Percentiles rank a stretch among this genome's conserved stretches.
Conservation (phyloP, 2,888 invertebrate genomes). For the Gordius sp. region DNA sequence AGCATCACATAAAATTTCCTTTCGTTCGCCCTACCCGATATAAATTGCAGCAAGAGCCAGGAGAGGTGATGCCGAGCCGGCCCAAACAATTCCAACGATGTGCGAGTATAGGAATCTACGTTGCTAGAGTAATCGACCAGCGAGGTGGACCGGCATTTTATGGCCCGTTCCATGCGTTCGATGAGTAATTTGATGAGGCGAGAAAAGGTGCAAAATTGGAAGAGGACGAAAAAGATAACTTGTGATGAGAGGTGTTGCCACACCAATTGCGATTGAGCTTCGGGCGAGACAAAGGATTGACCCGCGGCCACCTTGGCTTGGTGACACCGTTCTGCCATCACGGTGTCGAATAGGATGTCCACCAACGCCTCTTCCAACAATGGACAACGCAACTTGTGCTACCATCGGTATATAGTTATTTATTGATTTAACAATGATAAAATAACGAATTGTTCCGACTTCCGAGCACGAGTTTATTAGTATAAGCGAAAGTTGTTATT, state of each 20-base stretch:
- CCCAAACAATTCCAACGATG: neutral
- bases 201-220: constrained; percentile 55
- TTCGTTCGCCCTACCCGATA: no score
- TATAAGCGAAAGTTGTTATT: no score
- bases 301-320: neutral
- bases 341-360: constrained; percentile 58
- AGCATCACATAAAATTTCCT: no score
- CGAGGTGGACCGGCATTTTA: no score
- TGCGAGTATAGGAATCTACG: neutral
- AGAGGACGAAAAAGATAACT: constrained; percentile 29
- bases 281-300: constrained; percentile 37
- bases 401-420: constrained; percentile 20
- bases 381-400: constrained; percentile 55
- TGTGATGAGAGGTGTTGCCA: constrained; percentile 29
- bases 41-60: neutral
- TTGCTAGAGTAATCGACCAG: neutral
- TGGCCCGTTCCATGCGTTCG: neutral
- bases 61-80: neutral
- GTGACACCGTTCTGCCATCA: constrained; percentile 31
- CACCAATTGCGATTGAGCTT: constrained; percentile 24
- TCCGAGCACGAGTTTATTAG: no score
- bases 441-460: no score
- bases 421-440: no score
- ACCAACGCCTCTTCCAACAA: constrained; percentile 73
- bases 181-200: constrained; percentile 43